Conservation (phyloP, 92 coral and sea anemone species). For the Epizoanthus rinbou region DNA sequence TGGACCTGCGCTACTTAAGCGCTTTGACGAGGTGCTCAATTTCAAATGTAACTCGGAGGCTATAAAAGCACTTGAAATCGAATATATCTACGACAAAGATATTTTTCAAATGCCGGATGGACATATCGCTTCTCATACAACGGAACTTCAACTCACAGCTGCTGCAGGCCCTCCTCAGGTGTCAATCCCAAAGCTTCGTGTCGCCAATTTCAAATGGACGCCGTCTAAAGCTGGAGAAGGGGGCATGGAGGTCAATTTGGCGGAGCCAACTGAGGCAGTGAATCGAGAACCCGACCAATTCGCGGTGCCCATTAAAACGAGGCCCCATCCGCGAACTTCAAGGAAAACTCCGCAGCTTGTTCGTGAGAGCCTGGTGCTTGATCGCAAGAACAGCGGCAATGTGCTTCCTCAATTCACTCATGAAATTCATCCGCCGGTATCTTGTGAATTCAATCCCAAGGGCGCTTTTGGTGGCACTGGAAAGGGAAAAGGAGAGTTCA, state of each 20-base stretch:
- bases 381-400: not conserved
- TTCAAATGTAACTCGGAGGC: constrained; percentile 3
- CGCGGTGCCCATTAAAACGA: not conserved
- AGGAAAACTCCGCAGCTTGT: constrained; percentile 6
- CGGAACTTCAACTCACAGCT: not conserved
- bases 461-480: constrained; percentile 42
- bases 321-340: constrained; percentile 10
- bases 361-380: constrained; percentile 24
- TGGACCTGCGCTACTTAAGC: constrained; percentile 16
- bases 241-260: not conserved
- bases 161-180: not conserved
- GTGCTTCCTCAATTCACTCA: constrained; percentile 1
- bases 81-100: constrained; percentile 21
- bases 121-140: constrained; percentile 1
- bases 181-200: not conserved
- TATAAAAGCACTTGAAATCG: constrained; percentile 25
- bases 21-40: constrained; percentile 32
- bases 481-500: constrained; percentile 30
- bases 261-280: not conserved
- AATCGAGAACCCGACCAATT: not conserved
- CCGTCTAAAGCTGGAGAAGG: not conserved
- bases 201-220: not conserved
- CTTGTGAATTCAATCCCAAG: constrained; percentile 29
- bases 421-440: constrained; percentile 23
- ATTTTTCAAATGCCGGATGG: constrained; percentile 27